phyloP scores from a whole-genome alignment of 2,797 vertebrate genomes.

The Arnoldichthys spilopterus region DNA sequence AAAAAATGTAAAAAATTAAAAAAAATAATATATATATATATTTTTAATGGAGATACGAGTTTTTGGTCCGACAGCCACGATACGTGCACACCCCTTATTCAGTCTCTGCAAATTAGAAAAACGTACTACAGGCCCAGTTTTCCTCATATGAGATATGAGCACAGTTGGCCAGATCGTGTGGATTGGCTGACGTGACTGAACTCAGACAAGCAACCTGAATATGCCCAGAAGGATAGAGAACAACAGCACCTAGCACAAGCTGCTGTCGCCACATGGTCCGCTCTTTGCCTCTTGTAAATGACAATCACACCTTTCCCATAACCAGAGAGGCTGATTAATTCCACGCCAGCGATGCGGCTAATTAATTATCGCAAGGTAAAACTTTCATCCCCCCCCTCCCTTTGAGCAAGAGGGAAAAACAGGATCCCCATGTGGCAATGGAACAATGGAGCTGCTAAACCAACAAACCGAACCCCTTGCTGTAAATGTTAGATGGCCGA shows the following conservation, averaged over 20 bases:
- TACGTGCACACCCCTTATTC: background rate
- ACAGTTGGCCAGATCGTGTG: background rate
- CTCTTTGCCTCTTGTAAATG: constrained; percentile 34
- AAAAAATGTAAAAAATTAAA: no score
- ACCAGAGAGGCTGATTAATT: constrained; percentile 44
- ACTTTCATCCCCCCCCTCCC: constrained; percentile 3
- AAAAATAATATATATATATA: no score
- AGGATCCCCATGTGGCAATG: constrained; percentile 8
- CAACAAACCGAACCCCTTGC: background rate
- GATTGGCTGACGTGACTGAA: background rate
- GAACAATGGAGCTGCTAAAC: background rate
- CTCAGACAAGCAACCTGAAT: constrained; percentile 20
- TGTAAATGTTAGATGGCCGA: background rate
- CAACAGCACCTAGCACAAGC: constrained; percentile 29
- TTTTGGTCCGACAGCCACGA: no score
- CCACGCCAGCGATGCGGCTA: constrained; percentile 36
- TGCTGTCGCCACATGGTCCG: constrained; percentile 28
- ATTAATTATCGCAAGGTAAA: constrained; percentile 52
- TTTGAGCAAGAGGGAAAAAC: background rate
- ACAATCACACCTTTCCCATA: constrained; percentile 49
- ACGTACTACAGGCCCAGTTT: background rate
- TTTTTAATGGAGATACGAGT: no score
- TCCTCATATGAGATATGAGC: background rate
- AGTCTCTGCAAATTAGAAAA: constrained; percentile 1
- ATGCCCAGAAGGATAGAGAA: constrained; percentile 17